Evolutionary conservation across 1,140 invertebrate species (phyloP).

Genomic region (Euwallacea fornicatus): DNA sequence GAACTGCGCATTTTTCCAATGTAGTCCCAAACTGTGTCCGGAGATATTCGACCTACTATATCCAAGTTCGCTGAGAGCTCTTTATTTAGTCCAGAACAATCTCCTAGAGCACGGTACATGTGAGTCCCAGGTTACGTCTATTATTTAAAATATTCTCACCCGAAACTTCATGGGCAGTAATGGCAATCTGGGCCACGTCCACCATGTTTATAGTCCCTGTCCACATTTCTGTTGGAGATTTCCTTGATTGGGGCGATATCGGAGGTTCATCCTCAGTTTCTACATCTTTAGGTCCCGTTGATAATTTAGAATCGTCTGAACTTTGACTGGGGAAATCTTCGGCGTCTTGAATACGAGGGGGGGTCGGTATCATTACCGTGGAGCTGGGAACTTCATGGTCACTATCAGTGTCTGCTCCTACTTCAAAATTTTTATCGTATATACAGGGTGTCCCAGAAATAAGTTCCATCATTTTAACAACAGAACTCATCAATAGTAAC

Average conservation of each 20-base stretch:
- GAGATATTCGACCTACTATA: slow-evolving; percentile 88
- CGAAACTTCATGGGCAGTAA: slow-evolving; percentile 76
- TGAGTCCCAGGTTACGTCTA: neutral
- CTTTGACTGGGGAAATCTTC: slow-evolving; percentile 41
- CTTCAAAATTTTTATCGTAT: slow-evolving; percentile 13
- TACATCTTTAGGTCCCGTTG: slow-evolving; percentile 5
- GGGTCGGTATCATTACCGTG: slow-evolving; percentile 58
- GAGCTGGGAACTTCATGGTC: slow-evolving; percentile 64
- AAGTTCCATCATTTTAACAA: too few species aligned
- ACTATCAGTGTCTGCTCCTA: slow-evolving; percentile 57
- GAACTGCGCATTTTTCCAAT: slow-evolving; percentile 87
- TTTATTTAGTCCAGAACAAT: slow-evolving; percentile 67
- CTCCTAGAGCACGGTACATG: slow-evolving; percentile 58
- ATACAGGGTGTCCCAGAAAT: neutral
- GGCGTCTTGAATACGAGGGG: slow-evolving; percentile 48
- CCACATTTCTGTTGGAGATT: slow-evolving; percentile 61
- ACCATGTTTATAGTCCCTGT: slow-evolving; percentile 86
- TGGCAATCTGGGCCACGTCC: slow-evolving; percentile 86
- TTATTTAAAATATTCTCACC: slow-evolving; percentile 39
- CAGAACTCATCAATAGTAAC: too few species aligned
- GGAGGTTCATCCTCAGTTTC: slow-evolving; percentile 21
- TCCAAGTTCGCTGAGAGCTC: slow-evolving; percentile 79
- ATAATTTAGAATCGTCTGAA: slow-evolving; percentile 22
- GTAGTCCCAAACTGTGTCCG: slow-evolving; percentile 92
- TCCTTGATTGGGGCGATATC: slow-evolving; percentile 33